phyloP scores from a whole-genome alignment of 2,888 invertebrate genomes.

The Sinhomidia bicolor region DNA sequence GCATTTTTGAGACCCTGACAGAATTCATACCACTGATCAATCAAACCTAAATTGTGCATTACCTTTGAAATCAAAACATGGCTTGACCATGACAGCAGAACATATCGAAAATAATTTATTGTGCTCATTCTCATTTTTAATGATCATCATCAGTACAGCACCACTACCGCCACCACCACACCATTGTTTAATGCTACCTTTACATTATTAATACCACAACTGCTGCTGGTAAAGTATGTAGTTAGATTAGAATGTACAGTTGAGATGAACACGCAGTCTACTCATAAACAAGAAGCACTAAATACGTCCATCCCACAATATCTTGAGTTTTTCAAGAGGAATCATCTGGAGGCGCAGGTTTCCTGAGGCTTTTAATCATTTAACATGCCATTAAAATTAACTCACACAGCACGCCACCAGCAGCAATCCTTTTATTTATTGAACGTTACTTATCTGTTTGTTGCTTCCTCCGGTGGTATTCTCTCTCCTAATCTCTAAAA shows the following conservation, averaged over 20 bases:
- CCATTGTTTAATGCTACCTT: constrained; percentile 12
- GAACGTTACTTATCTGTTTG: constrained; percentile 26
- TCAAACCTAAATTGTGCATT: constrained; percentile 41
- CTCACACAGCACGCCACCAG: constrained; percentile 72
- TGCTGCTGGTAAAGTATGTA: no score
- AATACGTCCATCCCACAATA: not conserved
- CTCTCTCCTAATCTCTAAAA: not conserved
- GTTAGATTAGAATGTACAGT: no score
- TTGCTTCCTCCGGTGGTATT: constrained; percentile 45
- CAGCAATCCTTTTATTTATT: constrained; percentile 52
- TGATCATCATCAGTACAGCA: constrained; percentile 19
- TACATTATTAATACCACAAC: not conserved
- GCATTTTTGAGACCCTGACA: constrained; percentile 18
- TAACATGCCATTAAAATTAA: constrained; percentile 75
- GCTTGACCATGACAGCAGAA: constrained; percentile 33
- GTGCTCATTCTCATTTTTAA: constrained; percentile 24
- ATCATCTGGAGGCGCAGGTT: constrained; percentile 35
- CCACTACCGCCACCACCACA: not conserved
- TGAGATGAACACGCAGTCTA: not conserved
- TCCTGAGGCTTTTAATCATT: constrained; percentile 70
- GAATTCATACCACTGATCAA: constrained; percentile 35
- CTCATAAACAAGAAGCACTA: constrained; percentile 10
- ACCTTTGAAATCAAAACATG: constrained; percentile 36
- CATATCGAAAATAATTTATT: constrained; percentile 37
- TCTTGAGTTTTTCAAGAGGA: not conserved